Base-by-base conservation (phyloP, 2,888 invertebrate species). In the Blomia tropicalis region DNA sequence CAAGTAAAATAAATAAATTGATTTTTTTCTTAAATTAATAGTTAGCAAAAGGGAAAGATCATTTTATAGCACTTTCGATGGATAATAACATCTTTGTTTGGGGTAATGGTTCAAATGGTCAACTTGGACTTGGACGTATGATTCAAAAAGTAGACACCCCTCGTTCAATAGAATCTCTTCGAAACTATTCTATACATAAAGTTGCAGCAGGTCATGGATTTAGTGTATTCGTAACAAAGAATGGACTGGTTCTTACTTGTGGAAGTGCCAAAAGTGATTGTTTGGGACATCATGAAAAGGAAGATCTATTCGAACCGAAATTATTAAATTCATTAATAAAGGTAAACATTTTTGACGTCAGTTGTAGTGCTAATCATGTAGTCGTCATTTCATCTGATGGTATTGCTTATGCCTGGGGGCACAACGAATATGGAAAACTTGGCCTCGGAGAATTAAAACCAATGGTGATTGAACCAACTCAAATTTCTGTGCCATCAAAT, bases 181-280 rank as follows among this genome's bases (percentile, higher is more conserved):
- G 79, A 65, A 80, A 79, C 53, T 81, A 82, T 71, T 78, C 78
- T 60, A 77, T 83, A 63, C 72, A 76, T 41, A 76, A 76, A 79
- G 78, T 79, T 7, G 78, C 78, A 66, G 81, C 81, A 67, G 83
- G 83, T 0, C 77, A 80, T 66, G 78, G 78, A 3, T 84, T 83
- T 72, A 83, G 82, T 66, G 75, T 83, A 41, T 81, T 85, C 70
- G 76, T 81, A 61, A 81, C 81, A 62, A 80, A 81, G 69, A 78
- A 80, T 61, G 84, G 84, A 5, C 77, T 81, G n/a, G 74, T 84
- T 0, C 75, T 83, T 70, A 81, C 81, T 32, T 83, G 83, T 71
- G 84, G 84, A 0, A 79, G 80, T 70, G 82, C 82, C 29, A 74
- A 77, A 5, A 75, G 75, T 64, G 80, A 80, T 22, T 80, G 81